Conservation (phyloP, 64 coral and sea anemone genomes). For the Montipora sp. region DNA sequence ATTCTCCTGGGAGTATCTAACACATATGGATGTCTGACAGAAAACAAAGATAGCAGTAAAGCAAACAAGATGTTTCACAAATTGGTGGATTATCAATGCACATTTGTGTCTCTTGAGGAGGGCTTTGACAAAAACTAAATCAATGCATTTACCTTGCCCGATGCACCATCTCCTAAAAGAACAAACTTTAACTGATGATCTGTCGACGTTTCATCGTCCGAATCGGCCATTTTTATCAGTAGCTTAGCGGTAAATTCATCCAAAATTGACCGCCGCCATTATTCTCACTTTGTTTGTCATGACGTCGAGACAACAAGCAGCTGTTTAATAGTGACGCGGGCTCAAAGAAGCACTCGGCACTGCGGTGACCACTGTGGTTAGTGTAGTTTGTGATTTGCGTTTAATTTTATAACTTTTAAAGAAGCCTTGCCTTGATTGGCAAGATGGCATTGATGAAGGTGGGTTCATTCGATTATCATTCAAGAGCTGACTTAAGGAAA, state of each 20-base stretch:
- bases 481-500: too few species aligned
- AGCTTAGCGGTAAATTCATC: constrained; percentile 7
- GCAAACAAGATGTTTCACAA: background rate
- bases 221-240: constrained; percentile 79
- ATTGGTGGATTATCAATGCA: too few species aligned
- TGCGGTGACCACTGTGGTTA: too few species aligned
- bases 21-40: constrained; percentile 93
- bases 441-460: too few species aligned
- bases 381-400: too few species aligned
- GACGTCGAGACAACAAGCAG: constrained; percentile 66
- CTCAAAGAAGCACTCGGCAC: background rate
- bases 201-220: constrained; percentile 88
- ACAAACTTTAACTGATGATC: constrained; percentile 98
- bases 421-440: too few species aligned
- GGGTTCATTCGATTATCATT: too few species aligned
- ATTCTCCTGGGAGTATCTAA: constrained; percentile 93
- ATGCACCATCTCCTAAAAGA: constrained; percentile 93
- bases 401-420: too few species aligned
- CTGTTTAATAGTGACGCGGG: constrained; percentile 8
- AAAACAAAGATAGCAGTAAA: background rate
- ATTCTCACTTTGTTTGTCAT: constrained; percentile 43
- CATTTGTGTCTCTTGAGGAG: background rate
- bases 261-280: background rate
- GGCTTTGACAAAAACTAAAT: background rate
- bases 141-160: constrained; percentile 79